phyloP scores from a whole-genome alignment of 1,140 invertebrate species.

The Drepana arcuata region DNA sequence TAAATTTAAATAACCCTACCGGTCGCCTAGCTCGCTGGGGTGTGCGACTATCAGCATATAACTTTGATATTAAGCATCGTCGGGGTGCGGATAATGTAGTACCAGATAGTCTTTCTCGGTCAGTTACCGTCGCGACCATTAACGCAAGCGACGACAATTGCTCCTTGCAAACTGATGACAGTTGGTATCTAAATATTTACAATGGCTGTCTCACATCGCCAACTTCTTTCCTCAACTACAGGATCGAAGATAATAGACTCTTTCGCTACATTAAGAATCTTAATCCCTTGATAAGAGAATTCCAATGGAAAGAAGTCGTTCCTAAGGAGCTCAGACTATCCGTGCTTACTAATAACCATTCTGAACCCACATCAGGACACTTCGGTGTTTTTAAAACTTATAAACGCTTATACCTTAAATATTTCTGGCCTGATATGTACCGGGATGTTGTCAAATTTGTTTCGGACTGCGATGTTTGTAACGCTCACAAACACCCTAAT shows the following conservation, averaged over 20 bases:
- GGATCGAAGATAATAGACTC: constrained; percentile 9
- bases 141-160: background rate
- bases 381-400: constrained; percentile 37
- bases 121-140: background rate
- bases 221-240: constrained; percentile 5
- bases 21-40: background rate
- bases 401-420: constrained; percentile 9
- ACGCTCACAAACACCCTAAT: constrained; percentile 10
- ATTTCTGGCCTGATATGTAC: constrained; percentile 19
- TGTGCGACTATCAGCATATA: background rate
- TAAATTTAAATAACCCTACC: background rate
- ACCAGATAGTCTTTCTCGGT: background rate
- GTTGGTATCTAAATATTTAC: constrained; percentile 10
- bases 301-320: constrained; percentile 22
- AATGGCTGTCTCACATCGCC: constrained; percentile 6
- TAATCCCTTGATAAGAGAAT: constrained; percentile 11
- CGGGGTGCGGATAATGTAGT: background rate
- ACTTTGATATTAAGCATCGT: background rate
- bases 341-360: constrained; percentile 18
- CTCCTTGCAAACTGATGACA: background rate
- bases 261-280: constrained; percentile 14
- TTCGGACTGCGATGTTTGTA: constrained; percentile 5
- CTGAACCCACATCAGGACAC: constrained; percentile 34
- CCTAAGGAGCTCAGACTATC: constrained; percentile 2
- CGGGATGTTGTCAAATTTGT: constrained; percentile 14